Evolutionary conservation across 2,888 invertebrate species (phyloP), one percentile per base, ranked within the genome.

Genomic region (Cryptocephalus moraei): DNA sequence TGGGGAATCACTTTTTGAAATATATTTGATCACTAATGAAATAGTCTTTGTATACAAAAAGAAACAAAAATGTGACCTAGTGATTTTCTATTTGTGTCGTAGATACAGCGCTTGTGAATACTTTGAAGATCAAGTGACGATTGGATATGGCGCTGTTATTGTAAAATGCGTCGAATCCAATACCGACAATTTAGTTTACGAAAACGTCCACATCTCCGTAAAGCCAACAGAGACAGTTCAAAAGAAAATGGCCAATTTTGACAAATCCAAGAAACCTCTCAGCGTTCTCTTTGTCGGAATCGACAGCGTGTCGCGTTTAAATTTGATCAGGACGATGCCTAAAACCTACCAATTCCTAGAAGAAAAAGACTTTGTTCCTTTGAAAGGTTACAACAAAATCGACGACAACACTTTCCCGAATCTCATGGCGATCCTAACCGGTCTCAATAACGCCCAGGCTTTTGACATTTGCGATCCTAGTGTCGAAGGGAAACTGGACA

Each of bases 331-430:
- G 41, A 80, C 84, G 9, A 81, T 92, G 80, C 82, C 84, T 1
- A 76, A 78, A 61, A 89, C 90, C 0, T 72, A 77, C 1, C 69
- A 74, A 11, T 82, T 81, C 63, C 72, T 92, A 33, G 72, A 79
- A 44, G 74, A 80, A 12, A 78, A 54, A 11, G 67, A 22, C 22
- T 68, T 66, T 63, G 47, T 65, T n/a, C 64, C 63, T 46, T 54
- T 67, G 12, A 57, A 55, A 53, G 67, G 66, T 8, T 69, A 69
- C 49, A 77, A 76, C 55, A 78, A 88, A 79, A 78, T 88, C 54
- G 91, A 82, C 2, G 92, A 92, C 62, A 93, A 93, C 61, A 92
- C 92, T 0, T 90, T 88, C 61, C 91, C 93, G 0, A 95, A 94
- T 68, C 66, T 94, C 43, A 84, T 92, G 78, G 88, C 91, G 0